Evolutionary conservation across 2,888 invertebrate species (phyloP), one percentile per base, ranked within the genome.

Genomic region (Cryptocephalus moraei): DNA sequence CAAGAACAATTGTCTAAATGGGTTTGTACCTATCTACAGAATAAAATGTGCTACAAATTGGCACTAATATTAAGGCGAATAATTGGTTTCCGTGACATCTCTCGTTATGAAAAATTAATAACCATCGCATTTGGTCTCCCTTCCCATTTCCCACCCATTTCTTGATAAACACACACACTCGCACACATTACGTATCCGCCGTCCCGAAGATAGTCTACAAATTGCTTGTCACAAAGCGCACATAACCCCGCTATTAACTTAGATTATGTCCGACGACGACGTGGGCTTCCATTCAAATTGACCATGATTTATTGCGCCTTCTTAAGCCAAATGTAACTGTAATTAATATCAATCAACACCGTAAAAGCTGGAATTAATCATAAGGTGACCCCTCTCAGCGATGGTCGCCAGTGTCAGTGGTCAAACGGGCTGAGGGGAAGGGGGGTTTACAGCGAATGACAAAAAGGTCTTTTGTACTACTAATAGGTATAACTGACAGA

Each of bases 341-440:
- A 56, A 59, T 59, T 57, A 59, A 59, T 59, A 54, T 58, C 54
- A 57, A 59, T 59, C 54, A 56, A 50, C 52, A 46, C 49, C 50
- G 40, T 51, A 47, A 55, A 53, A 50, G 49, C 56, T 36, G 9
- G 48, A 49, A 58, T 59, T 58, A 57, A 59, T 58, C 58, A 56
- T 47, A 44, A 49, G 49, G 40, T 47, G 44, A 22, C 47, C 44
- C 34, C n/a, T 36, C 22, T 22, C 22, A 6, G 36, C 12, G 36
- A 36, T 36, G 36, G 36, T 36, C 36, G 36, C 36, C 12, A 12
- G 36, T 36, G 22, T 22, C 22, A 22, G 22, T 6, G 22, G 12
- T 36, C n/a, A 36, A 36, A 12, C 11, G 36, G 36, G 36, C 3
- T 6, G 12, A 36, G 36, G 12, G 36, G 12, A 4, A 12, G 36